Evolutionary conservation across 2,888 invertebrate genomes (phyloP).

Genomic region (Ceraclea dissimilis): DNA sequence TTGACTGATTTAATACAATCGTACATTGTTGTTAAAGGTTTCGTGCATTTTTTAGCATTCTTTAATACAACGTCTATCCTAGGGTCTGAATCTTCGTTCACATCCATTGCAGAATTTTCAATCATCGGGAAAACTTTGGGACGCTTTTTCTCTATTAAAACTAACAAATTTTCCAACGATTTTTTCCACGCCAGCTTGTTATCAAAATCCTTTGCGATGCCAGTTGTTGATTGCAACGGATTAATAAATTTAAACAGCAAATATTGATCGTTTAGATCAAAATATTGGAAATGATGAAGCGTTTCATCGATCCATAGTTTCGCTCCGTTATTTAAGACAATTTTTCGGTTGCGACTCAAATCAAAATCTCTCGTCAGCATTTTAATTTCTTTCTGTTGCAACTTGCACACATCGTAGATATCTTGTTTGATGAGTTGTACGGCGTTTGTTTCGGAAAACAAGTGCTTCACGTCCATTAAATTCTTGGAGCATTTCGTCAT

Average conservation of each 20-base stretch:
- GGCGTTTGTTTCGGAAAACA: constrained; percentile 11
- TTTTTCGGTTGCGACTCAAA: constrained; percentile 11
- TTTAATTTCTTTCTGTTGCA: constrained; percentile 9
- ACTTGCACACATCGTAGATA: constrained; percentile 7
- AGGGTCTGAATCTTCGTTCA: constrained; percentile 9
- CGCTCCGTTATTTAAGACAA: constrained; percentile 16
- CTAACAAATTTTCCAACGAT: background rate
- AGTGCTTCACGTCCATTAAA: constrained; percentile 10
- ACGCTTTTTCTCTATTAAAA: constrained; percentile 5
- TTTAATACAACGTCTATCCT: constrained; percentile 11
- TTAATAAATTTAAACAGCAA: constrained; percentile 10
- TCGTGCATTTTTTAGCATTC: constrained; percentile 12
- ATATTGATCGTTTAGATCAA: constrained; percentile 6
- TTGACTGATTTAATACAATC: background rate
- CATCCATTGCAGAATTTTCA: background rate
- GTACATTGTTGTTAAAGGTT: constrained; percentile 9
- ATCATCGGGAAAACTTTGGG: background rate
- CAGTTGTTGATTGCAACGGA: constrained; percentile 6
- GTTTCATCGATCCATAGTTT: constrained; percentile 10
- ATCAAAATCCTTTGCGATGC: constrained; percentile 1
- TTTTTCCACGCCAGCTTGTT: constrained; percentile 10
- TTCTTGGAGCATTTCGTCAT: constrained; percentile 5
- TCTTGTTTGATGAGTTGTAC: constrained; percentile 10
- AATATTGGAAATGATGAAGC: background rate
- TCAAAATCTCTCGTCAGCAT: constrained; percentile 4